phyloP scores from a whole-genome alignment of 1,140 invertebrate species.

The Rhizoglyphus robini region DNA sequence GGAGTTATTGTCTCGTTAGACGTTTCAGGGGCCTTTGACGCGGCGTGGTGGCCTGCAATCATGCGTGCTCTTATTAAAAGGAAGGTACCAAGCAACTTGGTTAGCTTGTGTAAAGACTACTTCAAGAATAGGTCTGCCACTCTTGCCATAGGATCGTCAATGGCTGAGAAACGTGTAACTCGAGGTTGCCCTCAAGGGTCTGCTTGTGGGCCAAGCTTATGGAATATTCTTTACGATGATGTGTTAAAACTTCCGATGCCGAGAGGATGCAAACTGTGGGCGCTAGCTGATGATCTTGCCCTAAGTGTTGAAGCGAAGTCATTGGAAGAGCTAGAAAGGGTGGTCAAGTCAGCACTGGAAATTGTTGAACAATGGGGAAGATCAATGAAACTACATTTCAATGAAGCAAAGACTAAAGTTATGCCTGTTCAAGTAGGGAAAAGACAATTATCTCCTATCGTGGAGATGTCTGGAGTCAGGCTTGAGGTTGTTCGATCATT shows the following conservation, averaged over 20 bases:
- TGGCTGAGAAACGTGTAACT: not conserved
- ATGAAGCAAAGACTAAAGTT: constrained; percentile 4
- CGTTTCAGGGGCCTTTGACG: not conserved
- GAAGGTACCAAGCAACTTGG: not conserved
- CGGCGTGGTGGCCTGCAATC: constrained; percentile 5
- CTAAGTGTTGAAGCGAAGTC: not conserved
- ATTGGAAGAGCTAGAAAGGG: not conserved
- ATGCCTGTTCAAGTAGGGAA: not conserved
- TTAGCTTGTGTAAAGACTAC: not conserved
- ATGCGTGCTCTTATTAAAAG: not conserved
- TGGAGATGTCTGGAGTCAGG: not conserved
- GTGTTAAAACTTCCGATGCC: constrained; percentile 5
- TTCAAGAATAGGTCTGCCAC: not conserved
- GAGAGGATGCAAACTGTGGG: not conserved
- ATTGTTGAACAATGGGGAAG: constrained; percentile 3
- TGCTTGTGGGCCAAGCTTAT: constrained; percentile 8
- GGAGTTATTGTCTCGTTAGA: not conserved
- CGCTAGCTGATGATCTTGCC: constrained; percentile 18
- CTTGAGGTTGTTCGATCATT: not conserved
- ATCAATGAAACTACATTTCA: constrained; percentile 13
- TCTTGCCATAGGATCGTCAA: not conserved
- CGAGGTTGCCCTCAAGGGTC: constrained; percentile 13
- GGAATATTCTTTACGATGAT: constrained; percentile 13
- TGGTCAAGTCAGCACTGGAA: not conserved
- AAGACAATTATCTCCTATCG: not conserved